Evolutionary conservation across 1,140 invertebrate species (phyloP).

Genomic region (Neomicropteryx cornuta): DNA sequence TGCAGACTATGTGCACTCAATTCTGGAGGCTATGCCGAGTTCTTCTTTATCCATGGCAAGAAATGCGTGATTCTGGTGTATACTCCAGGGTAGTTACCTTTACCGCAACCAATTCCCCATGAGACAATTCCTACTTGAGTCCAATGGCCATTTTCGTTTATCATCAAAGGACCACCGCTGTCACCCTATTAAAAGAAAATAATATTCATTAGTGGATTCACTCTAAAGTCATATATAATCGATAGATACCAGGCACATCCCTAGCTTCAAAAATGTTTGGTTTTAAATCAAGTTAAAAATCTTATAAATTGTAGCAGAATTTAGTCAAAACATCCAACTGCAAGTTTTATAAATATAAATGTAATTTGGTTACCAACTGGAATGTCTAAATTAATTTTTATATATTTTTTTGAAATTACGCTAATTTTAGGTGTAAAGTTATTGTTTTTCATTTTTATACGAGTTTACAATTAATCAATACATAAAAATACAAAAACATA

Average conservation of each 20-base stretch:
- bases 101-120: slow-evolving; percentile 89
- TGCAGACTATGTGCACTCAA: too few relatives aligned
- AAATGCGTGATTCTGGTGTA: slow-evolving; percentile 62
- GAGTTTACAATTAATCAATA: too few relatives aligned
- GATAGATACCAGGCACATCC: neutral
- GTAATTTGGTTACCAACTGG: too few relatives aligned
- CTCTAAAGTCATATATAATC: slow-evolving; percentile 1
- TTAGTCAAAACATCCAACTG: neutral
- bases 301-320: neutral
- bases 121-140: slow-evolving; percentile 83
- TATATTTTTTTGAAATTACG: too few relatives aligned
- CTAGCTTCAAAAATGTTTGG: neutral
- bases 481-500: too few relatives aligned
- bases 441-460: too few relatives aligned
- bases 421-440: too few relatives aligned
- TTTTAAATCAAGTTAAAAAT: neutral
- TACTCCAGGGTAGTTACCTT: slow-evolving; percentile 82
- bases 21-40: slow-evolving; percentile 27
- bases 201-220: slow-evolving; percentile 1
- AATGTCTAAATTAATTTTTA: too few relatives aligned
- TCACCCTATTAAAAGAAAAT: slow-evolving; percentile 58
- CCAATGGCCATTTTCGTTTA: slow-evolving; percentile 64
- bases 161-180: slow-evolving; percentile 81
- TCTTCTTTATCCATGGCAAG: slow-evolving; percentile 39
- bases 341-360: neutral